Conservation (phyloP, 2,113 vertebrate genomes). For the Pardalotus punctatus region DNA sequence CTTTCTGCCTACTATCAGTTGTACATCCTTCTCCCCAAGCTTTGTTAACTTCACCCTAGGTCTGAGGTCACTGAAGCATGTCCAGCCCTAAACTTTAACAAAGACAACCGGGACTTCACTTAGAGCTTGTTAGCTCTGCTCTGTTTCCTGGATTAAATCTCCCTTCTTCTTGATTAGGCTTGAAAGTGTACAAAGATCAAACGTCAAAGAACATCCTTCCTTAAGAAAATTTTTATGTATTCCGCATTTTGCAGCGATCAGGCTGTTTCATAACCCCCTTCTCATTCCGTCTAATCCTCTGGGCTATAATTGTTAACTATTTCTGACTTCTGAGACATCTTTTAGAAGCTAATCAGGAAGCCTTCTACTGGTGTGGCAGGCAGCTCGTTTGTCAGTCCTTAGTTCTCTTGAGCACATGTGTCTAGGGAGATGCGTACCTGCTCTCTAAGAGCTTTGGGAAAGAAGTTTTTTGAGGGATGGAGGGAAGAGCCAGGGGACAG, state of each 20-base stretch:
- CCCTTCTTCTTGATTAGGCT: background rate
- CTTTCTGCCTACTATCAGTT: no score
- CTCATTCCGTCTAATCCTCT: background rate
- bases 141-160: background rate
- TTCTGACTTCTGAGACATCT: background rate
- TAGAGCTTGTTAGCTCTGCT: background rate
- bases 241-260: background rate
- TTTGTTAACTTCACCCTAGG: background rate
- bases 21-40: background rate
- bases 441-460: background rate
- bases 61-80: background rate
- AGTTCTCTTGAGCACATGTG: rapidly evolving
- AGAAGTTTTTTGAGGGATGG: background rate
- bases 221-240: background rate
- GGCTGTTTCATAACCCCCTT: background rate
- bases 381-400: background rate
- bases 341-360: background rate
- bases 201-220: background rate
- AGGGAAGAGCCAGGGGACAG: background rate
- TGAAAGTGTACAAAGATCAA: background rate
- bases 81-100: background rate
- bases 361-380: background rate
- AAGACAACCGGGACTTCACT: background rate
- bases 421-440: rapidly evolving
- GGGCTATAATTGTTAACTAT: background rate